Conservation (phyloP, 2,888 invertebrate genomes). For the Caenorhabditis japonica region DNA sequence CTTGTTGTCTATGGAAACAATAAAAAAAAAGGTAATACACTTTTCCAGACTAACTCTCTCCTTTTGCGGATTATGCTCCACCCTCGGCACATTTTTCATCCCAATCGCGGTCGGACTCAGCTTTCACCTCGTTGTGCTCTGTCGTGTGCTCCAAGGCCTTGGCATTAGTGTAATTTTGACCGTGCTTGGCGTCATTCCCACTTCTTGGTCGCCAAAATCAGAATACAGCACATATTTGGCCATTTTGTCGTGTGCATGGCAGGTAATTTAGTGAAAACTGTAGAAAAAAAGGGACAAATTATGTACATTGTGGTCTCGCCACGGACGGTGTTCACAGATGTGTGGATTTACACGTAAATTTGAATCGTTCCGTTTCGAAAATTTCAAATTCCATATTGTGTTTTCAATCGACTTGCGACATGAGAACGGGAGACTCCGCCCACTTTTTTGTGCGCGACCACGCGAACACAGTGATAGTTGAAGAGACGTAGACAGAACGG, state of each 20-base stretch:
- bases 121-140: conserved; percentile 20
- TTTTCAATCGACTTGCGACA: too few relatives aligned
- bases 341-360: too few relatives aligned
- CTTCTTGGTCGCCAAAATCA: conserved; percentile 25
- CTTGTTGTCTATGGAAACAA: too few relatives aligned
- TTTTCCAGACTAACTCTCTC: conserved; percentile 31
- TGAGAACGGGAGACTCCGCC: too few relatives aligned
- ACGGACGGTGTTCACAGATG: too few relatives aligned
- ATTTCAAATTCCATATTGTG: too few relatives aligned
- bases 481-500: too few relatives aligned
- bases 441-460: too few relatives aligned
- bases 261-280: conserved; percentile 6
- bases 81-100: conserved; percentile 35
- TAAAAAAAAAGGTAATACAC: too few relatives aligned
- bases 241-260: conserved; percentile 37
- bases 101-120: conserved; percentile 25
- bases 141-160: conserved; percentile 32
- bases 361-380: too few relatives aligned
- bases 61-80: conserved; percentile 39
- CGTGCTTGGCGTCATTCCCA: conserved; percentile 30
- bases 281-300: background rate
- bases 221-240: conserved; percentile 37
- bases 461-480: too few relatives aligned
- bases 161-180: conserved; percentile 28
- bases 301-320: too few relatives aligned